A percentile compares a stretch with the other conserved stretches of the same genome.
Evolutionary conservation across 2,113 vertebrate genomes (phyloP).

Genomic region (Sminthopsis crassicaudata): DNA sequence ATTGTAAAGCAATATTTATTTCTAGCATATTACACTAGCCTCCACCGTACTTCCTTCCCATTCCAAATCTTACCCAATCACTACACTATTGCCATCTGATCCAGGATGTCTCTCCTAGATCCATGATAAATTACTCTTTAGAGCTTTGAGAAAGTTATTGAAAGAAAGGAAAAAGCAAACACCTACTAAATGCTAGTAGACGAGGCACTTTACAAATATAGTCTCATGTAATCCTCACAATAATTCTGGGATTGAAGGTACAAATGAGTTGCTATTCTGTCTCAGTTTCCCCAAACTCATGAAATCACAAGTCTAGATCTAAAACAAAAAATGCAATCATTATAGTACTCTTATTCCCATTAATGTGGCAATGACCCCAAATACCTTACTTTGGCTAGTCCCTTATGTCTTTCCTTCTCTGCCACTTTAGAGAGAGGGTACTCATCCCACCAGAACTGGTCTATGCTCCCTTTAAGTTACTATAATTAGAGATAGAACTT

Average conservation of each 20-base stretch:
- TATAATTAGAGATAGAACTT: background rate
- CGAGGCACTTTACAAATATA: background rate
- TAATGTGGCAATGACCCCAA: background rate
- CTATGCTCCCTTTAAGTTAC: background rate
- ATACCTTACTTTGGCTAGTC: background rate
- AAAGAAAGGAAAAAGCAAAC: background rate
- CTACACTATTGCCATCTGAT: too few relatives aligned
- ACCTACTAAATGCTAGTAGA: background rate
- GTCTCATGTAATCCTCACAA: background rate
- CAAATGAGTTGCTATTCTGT: background rate
- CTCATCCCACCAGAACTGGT: background rate
- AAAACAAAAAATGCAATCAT: background rate
- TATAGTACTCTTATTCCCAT: background rate
- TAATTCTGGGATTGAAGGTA: background rate
- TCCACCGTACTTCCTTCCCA: background rate
- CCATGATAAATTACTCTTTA: background rate
- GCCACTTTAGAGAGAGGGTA: background rate
- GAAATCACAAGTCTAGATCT: background rate
- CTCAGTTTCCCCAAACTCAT: background rate
- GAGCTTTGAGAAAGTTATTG: background rate
- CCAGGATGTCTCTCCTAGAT: background rate
- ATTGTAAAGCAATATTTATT: background rate
- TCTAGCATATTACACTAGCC: background rate
- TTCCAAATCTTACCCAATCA: background rate
- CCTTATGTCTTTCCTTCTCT: background rate